These are phyloP conservation scores for Aptenodytes forsteri DNA, from an alignment of 2,113 vertebrate species.

Conservation along the genomic window DNA sequence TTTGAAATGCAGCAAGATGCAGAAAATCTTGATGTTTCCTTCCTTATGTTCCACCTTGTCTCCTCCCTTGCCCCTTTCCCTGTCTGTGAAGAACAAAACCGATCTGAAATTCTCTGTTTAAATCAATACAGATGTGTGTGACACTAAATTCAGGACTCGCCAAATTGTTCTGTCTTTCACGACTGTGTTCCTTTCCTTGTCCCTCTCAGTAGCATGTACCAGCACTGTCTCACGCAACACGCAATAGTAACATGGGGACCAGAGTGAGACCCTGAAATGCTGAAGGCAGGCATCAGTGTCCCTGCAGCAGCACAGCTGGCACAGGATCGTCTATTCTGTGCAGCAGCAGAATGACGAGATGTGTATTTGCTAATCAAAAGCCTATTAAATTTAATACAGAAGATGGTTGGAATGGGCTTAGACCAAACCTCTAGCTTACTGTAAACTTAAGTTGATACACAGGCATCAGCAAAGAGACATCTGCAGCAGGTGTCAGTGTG, in stretches of 20 bases:
- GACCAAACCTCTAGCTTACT: background rate
- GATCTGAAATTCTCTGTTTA: background rate
- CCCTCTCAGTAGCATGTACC: background rate
- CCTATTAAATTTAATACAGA: background rate
- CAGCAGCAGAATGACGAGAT: background rate
- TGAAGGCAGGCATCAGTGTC: background rate
- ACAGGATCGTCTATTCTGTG: rapidly evolving
- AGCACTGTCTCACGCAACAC: background rate
- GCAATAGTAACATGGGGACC: rapidly evolving
- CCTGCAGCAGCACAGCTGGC: background rate
- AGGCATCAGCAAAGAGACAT: background rate
- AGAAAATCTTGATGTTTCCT: background rate
- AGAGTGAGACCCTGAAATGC: background rate
- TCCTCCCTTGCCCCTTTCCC: background rate
- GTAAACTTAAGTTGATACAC: background rate
- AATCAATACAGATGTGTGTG: background rate
- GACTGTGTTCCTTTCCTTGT: background rate
- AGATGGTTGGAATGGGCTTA: background rate
- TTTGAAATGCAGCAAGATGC: background rate
- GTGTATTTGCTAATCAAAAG: background rate
- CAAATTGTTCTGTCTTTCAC: background rate
- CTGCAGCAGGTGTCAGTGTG: background rate
- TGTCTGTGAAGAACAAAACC: background rate
- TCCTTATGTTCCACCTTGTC: background rate
- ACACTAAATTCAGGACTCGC: background rate